Conservation (phyloP, 1,140 invertebrate genomes). For the Caenorhabditis remanei region DNA sequence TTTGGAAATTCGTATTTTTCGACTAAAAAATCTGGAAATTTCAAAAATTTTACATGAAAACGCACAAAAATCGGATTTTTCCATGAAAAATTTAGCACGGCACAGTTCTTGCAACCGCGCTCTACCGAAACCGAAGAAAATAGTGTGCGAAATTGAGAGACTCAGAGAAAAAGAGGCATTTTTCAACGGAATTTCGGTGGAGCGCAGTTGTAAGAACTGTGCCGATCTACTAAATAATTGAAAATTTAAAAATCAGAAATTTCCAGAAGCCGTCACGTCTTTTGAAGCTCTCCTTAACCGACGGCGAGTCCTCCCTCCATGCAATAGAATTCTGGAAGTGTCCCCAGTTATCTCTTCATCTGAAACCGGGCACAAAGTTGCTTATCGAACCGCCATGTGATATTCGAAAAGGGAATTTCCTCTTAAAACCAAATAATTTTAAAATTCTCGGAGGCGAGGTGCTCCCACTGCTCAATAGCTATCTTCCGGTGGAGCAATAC, state of each 20-base stretch:
- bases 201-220: too few relatives aligned
- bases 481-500: constrained; percentile 8
- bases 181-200: too few relatives aligned
- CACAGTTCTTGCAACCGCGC: too few relatives aligned
- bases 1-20: too few relatives aligned
- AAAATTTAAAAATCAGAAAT: background rate
- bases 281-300: background rate
- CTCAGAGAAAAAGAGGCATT: background rate
- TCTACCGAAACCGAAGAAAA: too few relatives aligned
- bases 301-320: background rate
- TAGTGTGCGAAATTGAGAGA: background rate
- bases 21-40: too few relatives aligned
- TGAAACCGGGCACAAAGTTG: constrained; percentile 9
- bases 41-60: too few relatives aligned
- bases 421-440: background rate
- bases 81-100: too few relatives aligned
- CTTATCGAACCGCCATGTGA: constrained; percentile 24
- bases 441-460: constrained; percentile 21
- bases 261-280: constrained; percentile 28
- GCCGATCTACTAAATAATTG: too few relatives aligned
- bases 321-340: constrained; percentile 46
- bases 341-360: background rate
- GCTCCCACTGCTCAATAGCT: background rate
- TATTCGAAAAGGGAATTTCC: constrained; percentile 18
- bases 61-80: too few relatives aligned